Conservation (phyloP, 2,797 vertebrate species). For the Sebastes flavidus region DNA sequence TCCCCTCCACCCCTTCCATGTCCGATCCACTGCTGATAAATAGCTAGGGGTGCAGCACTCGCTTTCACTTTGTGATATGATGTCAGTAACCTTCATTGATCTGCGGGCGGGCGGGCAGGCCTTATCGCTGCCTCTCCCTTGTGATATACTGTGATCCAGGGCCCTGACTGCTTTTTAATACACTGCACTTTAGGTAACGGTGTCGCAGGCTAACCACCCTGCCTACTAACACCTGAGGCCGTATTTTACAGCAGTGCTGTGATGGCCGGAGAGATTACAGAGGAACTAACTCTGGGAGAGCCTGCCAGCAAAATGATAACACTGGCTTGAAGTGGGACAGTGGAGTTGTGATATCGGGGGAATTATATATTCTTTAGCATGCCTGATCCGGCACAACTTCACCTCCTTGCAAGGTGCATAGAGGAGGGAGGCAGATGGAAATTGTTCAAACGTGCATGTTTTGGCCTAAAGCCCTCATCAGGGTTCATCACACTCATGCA, state of each 20-base stretch:
- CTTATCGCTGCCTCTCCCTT: slow-evolving; percentile 91
- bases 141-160: slow-evolving; percentile 93
- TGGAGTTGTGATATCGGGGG: slow-evolving; percentile 15
- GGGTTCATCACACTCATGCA: neutral
- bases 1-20: slow-evolving; percentile 58
- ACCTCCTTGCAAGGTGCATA: neutral
- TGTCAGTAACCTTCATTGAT: slow-evolving; percentile 99
- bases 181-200: slow-evolving; percentile 88
- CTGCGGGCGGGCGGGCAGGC: slow-evolving; percentile 89
- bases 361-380: slow-evolving; percentile 5
- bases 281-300: slow-evolving; percentile 61
- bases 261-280: slow-evolving; percentile 71
- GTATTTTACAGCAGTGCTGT: slow-evolving; percentile 75
- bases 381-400: slow-evolving; percentile 2
- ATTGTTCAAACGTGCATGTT: neutral
- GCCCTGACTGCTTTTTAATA: slow-evolving; percentile 96
- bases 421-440: neutral
- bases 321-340: slow-evolving; percentile 44
- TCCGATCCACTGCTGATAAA: slow-evolving; percentile 89
- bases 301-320: slow-evolving; percentile 64
- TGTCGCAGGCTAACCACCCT: slow-evolving; percentile 81
- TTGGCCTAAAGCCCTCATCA: slow-evolving; percentile 14
- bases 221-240: slow-evolving; percentile 84
- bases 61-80: slow-evolving; percentile 98
- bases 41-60: slow-evolving; percentile 89